Base-by-base conservation (phyloP, 2,797 vertebrate genomes). In the Nannoperca australis region DNA sequence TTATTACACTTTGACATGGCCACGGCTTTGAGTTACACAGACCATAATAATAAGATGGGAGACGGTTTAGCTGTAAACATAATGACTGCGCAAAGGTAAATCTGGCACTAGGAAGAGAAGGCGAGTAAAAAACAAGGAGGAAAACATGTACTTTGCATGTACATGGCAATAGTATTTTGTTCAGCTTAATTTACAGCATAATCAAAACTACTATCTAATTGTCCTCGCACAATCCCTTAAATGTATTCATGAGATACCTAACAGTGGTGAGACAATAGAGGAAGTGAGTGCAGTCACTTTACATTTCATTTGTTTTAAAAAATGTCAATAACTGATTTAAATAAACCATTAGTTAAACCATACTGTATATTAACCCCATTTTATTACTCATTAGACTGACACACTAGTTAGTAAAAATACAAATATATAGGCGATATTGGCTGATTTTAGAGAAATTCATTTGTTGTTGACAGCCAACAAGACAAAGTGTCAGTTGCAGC, bases 31-130 rank as follows among this genome's bases (percentile, higher is more conserved):
- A 50, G 11, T 22, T 54, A 32, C 44, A 76, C 44, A 76, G 15
- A 58, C 76, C 69, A 82, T 34, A 85, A 79, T 77, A 79, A 86
- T 42, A 68, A 13, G 70, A 27, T 11, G 47, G 44, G 30, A 61
- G 18, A 18, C 2, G 13, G 59, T 22, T 51, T 1, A 4, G 24
- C 40, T 59, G 72, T 40, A 58, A 54, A 79, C 27, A 15, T 20
- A 6, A 13, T 12, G 55, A 65, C 7, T 13, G 58, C 45, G 20
- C 11, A 18, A 22, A 75, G 66, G 72, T 66, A 58, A 50, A 81
- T 54, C 18, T 70, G 70, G 66, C 67, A 27, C 20, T 1, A 49
- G 63, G 70, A 10, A 7, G 50, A 63, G 5, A 51, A n/a, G 30
- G n/a, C 0, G 1, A 34, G 42, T 65, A 50, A 73, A 44, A 49